phyloP scores from a whole-genome alignment of 2,888 invertebrate species.

The Conus canariensis region DNA sequence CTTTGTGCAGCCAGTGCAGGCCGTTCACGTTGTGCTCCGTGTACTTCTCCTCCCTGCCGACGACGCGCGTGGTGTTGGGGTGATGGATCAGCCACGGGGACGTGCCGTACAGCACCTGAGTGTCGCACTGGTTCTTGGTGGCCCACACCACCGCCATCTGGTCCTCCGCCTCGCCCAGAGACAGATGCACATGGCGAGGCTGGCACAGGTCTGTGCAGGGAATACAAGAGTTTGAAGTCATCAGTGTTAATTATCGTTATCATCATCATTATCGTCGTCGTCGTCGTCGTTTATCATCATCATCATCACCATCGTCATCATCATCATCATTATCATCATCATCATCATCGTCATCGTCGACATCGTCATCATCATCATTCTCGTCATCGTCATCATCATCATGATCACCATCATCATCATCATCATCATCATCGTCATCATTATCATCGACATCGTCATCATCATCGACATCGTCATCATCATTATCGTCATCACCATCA shows the following conservation, averaged over 20 bases:
- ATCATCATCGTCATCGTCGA: background rate
- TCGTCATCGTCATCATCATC: background rate
- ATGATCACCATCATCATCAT: too few relatives aligned
- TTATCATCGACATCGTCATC: too few relatives aligned
- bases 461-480: too few relatives aligned
- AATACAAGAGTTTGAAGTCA: background rate
- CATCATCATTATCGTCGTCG: background rate
- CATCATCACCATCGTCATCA: background rate
- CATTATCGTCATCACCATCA: too few relatives aligned
- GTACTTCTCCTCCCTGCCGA: conserved; percentile 37
- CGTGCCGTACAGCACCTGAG: conserved; percentile 37
- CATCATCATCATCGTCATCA: too few relatives aligned
- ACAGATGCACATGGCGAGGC: conserved; percentile 49
- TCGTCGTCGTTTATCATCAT: background rate
- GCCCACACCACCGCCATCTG: conserved; percentile 51
- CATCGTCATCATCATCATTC: too few relatives aligned
- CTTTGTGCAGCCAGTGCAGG: conserved; percentile 43
- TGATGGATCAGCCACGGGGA: conserved; percentile 28
- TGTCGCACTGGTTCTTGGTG: conserved; percentile 43
- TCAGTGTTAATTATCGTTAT: too few relatives aligned
- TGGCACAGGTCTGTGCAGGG: conserved; percentile 29
- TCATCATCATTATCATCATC: background rate
- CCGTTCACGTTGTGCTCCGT: conserved; percentile 21
- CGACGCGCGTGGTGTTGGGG: background rate
- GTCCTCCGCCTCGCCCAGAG: conserved; percentile 37